phyloP scores from a whole-genome alignment of 2,797 vertebrate genomes.

The Apodemus agrarius region DNA sequence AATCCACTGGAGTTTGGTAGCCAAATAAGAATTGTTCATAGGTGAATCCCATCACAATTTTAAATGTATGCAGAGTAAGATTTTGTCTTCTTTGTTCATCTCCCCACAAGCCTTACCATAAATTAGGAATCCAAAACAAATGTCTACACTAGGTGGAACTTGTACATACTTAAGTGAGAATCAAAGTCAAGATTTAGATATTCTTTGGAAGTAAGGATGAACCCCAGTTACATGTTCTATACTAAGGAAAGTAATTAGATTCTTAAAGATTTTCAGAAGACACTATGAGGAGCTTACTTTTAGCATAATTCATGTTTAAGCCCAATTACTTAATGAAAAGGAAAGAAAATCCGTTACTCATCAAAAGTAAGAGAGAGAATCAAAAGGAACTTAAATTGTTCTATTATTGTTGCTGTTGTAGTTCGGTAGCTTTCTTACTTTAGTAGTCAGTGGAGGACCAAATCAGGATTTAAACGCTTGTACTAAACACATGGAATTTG shows the following conservation, averaged over 20 bases:
- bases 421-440: neutral
- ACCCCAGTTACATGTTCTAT: neutral
- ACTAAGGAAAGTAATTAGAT: neutral
- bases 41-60: neutral
- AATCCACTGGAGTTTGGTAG: neutral
- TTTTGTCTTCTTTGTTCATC: neutral
- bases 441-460: neutral
- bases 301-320: neutral
- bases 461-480: neutral
- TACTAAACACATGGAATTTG: neutral
- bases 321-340: neutral
- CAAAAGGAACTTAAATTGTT: neutral
- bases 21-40: neutral
- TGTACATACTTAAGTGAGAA: neutral
- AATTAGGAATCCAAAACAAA: neutral
- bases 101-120: too few species aligned
- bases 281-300: neutral
- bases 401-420: neutral
- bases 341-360: neutral
- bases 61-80: neutral
- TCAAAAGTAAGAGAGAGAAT: neutral
- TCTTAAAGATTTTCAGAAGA: neutral
- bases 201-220: neutral
- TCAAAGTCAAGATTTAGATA: neutral
- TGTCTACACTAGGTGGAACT: neutral